phyloP scores from a whole-genome alignment of 2,113 vertebrate genomes.

The Vicugna pacos region DNA sequence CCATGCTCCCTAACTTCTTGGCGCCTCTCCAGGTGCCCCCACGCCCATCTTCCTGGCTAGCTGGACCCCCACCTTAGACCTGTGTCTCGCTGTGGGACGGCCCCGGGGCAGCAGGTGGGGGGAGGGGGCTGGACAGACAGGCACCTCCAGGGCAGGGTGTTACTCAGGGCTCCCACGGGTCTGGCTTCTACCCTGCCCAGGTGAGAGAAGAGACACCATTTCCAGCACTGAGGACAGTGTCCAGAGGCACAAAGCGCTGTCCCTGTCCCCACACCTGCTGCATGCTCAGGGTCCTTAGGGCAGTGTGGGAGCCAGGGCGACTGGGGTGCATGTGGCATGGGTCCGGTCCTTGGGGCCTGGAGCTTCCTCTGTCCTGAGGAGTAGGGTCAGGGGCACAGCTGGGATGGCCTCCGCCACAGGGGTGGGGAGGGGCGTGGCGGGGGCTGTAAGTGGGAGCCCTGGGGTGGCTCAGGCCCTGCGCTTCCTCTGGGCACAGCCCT shows the following conservation, averaged over 20 bases:
- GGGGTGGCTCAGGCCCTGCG: background rate
- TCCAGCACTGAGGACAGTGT: accelerated
- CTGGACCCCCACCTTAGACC: background rate
- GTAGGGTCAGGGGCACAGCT: background rate
- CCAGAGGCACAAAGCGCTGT: background rate
- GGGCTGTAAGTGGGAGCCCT: background rate
- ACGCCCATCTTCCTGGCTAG: background rate
- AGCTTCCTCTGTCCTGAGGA: background rate
- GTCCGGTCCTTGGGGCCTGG: background rate
- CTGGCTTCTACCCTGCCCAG: background rate
- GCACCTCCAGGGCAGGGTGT: accelerated
- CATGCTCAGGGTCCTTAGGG: accelerated
- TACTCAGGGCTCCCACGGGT: background rate
- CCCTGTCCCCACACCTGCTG: accelerated
- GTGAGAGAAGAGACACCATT: background rate
- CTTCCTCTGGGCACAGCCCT: background rate
- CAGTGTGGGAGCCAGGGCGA: background rate
- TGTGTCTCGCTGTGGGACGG: background rate
- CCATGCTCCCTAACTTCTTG: too few relatives aligned
- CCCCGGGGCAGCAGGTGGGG: background rate
- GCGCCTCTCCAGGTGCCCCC: background rate
- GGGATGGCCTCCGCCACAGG: background rate
- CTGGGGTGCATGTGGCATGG: accelerated
- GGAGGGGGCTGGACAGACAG: background rate
- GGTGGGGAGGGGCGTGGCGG: too few relatives aligned